Evolutionary conservation across 2,113 vertebrate genomes (phyloP).

Genomic region (Rhegmatorhina hoffmannsi): DNA sequence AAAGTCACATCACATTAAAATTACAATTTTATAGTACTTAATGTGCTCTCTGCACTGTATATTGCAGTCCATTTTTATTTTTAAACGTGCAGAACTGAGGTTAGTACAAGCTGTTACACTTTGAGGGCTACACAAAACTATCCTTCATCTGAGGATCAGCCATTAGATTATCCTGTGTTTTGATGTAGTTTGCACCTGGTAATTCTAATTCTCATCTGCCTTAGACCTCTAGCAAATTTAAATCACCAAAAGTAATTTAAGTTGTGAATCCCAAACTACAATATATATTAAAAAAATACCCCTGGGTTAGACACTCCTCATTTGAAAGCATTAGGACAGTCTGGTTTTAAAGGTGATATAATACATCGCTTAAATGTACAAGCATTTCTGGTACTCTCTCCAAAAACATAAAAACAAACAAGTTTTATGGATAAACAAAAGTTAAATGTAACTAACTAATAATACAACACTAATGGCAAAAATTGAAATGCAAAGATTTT

Average conservation of each 20-base stretch:
- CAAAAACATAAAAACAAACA: neutral
- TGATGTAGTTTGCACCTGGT: neutral
- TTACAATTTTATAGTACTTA: neutral
- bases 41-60: neutral
- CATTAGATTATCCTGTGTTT: neutral
- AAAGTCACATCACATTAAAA: neutral
- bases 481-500: neutral
- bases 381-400: neutral
- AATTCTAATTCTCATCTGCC: neutral
- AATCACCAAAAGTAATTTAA: neutral
- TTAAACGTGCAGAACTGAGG: constrained; percentile 11
- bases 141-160: neutral
- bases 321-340: neutral
- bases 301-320: neutral
- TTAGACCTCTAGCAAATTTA: neutral
- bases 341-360: neutral
- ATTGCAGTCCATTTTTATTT: neutral
- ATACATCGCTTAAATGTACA: neutral
- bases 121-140: neutral
- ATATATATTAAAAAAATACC: neutral
- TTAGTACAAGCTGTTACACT: neutral
- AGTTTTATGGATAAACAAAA: neutral
- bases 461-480: neutral
- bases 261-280: neutral
- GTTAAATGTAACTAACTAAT: neutral